Evolutionary conservation across 2,888 invertebrate species (phyloP).

Genomic region (Lypha dubia): DNA sequence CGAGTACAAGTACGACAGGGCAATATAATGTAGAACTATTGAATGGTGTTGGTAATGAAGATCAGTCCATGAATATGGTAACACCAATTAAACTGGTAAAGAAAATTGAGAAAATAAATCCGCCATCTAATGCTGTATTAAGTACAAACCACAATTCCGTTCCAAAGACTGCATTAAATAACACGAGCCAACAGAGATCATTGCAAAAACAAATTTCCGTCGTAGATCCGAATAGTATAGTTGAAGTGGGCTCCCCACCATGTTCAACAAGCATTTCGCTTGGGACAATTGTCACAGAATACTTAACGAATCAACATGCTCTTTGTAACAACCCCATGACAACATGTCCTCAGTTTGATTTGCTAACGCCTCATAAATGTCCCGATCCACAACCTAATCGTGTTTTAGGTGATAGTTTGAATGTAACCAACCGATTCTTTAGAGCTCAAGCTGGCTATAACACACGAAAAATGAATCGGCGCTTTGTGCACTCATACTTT

Average conservation of each 20-base stretch:
- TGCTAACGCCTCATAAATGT: conserved; percentile 98
- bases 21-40: conserved; percentile 51
- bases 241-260: conserved; percentile 76
- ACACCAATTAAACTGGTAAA: conserved; percentile 80
- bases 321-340: conserved; percentile 98
- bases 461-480: conserved; percentile 88
- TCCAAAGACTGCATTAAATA: conserved; percentile 46
- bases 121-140: conserved; percentile 10
- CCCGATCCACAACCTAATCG: conserved; percentile 90
- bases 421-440: conserved; percentile 87
- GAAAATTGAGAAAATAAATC: conserved; percentile 74
- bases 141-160: conserved; percentile 2
- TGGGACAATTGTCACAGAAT: conserved; percentile 97
- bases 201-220: conserved; percentile 85
- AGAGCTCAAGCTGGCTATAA: conserved; percentile 85
- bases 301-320: conserved; percentile 98
- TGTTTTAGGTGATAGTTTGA: conserved; percentile 84
- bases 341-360: conserved; percentile 97
- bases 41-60: conserved; percentile 70
- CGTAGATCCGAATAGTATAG: conserved; percentile 83
- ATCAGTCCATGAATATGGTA: conserved; percentile 64
- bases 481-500: conserved; percentile 92
- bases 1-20: not conserved
- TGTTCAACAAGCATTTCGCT: conserved; percentile 87
- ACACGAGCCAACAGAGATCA: conserved; percentile 76